These are phyloP conservation scores for Diadophis punctatus DNA, from an alignment of 2,113 vertebrate species.

Conservation along the genomic window DNA sequence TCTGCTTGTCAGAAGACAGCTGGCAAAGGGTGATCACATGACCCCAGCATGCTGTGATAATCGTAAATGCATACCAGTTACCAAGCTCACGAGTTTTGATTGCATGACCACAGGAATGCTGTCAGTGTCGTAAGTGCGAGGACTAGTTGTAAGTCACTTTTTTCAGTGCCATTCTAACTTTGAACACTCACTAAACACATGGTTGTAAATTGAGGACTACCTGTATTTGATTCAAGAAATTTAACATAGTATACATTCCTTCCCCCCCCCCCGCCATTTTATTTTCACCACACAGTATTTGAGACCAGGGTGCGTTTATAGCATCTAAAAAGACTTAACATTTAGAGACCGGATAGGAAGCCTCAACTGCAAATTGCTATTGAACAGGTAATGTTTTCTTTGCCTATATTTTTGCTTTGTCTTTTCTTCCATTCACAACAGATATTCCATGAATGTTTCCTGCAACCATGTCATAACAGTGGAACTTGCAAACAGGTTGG, in stretches of 20 bases:
- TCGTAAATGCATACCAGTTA: not conserved
- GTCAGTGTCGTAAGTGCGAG: not conserved
- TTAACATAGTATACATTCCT: not conserved
- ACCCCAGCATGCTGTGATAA: not conserved
- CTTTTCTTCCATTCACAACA: constrained; percentile 53
- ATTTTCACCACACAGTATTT: not conserved
- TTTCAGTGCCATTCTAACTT: not conserved
- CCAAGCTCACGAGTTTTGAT: too few species aligned
- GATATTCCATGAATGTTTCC: constrained; percentile 96
- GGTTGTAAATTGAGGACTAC: not conserved
- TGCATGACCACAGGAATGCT: not conserved
- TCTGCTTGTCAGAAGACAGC: not conserved
- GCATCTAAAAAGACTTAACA: not conserved
- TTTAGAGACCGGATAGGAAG: not conserved
- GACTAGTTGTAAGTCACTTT: not conserved
- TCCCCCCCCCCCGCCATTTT: not conserved
- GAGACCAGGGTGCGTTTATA: not conserved
- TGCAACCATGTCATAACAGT: constrained; percentile 89
- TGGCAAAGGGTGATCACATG: not conserved
- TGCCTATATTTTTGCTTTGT: not conserved
- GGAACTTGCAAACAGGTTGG: constrained; percentile 94
- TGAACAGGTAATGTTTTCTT: not conserved
- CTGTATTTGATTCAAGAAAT: not conserved
- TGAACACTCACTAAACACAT: not conserved
- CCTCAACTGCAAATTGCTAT: not conserved